Conservation (phyloP, 2,113 vertebrate genomes). For the Xerus inauris region DNA sequence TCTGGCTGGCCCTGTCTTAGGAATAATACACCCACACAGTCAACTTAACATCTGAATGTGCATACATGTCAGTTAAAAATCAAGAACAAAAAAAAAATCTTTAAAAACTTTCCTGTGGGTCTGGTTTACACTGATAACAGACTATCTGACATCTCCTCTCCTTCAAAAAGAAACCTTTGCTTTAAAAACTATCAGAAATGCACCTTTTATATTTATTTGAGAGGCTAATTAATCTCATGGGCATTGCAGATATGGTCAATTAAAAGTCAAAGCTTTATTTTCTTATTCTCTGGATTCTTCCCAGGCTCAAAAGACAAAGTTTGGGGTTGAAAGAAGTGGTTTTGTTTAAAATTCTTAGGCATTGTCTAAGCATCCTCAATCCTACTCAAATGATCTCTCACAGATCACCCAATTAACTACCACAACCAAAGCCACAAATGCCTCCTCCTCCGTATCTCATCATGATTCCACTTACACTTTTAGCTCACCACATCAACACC, state of each 20-base stretch:
- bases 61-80: background rate
- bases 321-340: background rate
- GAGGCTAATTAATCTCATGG: background rate
- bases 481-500: background rate
- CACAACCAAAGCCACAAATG: too few species aligned
- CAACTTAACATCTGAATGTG: background rate
- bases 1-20: background rate
- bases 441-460: background rate
- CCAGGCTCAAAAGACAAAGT: slow-evolving; percentile 31
- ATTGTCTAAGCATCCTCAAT: background rate
- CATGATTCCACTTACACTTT: background rate
- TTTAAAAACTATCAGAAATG: slow-evolving; percentile 6
- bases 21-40: background rate
- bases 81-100: background rate
- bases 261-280: slow-evolving; percentile 49
- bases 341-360: background rate
- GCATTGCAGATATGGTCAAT: background rate
- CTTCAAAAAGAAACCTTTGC: background rate
- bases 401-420: background rate
- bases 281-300: background rate
- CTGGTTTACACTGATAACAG: background rate
- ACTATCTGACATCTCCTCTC: background rate
- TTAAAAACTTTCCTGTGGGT: background rate
- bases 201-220: background rate
- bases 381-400: background rate